Evolutionary conservation across 2,113 vertebrate genomes (phyloP), one percentile per base, ranked within the genome.

Genomic region (Cyprinodon tularosa): DNA sequence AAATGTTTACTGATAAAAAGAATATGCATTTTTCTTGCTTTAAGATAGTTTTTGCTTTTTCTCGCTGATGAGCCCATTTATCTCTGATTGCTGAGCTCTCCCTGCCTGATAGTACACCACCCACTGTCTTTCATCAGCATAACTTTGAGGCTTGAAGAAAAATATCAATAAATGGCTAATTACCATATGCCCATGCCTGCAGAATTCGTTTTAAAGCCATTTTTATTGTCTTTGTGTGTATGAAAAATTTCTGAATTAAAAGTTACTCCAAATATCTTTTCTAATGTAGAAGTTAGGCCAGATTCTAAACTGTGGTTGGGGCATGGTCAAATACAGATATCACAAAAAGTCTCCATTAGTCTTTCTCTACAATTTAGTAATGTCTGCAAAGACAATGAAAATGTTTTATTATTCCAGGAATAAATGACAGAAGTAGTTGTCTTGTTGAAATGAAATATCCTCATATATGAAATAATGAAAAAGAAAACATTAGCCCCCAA

Each of bases 71-170:
- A 12, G 22, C 12, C 42, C n/a, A 66, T 29, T 66, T 42, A 45
- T 20, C 64, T 66, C 64, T 66, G 64, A 66, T 66, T 66, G 64
- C 64, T 4, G 9, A 66, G 42, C 42, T 40, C 39, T 29, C 38
- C 38, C 62, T 1, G 62, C 15, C 3, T 66, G 1, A 66, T 66
- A 40, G 47, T 12, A 22, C 42, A 44, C 42, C 64, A 47, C 64
- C 64, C 42, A 14, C 45, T 3, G n/a, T 36, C n/a, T 45, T 66
- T 66, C 64, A 66, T 66, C 42, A 66, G 42, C 64, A 6, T 47
- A 29, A 45, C 44, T 66, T 14, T 12, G 6, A 66, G 47, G 14
- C 47, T 47, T 47, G 12, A 47, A 22, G 6, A 66, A 45, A 66
- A 20, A 42, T 66, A 13, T 66, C n/a, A 45, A 45, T 45, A 47